Percentiles rank a stretch among this genome's conserved stretches.
These are phyloP conservation scores for Erynnis tages DNA, from an alignment of 2,888 invertebrate genomes.

Conservation along the genomic window DNA sequence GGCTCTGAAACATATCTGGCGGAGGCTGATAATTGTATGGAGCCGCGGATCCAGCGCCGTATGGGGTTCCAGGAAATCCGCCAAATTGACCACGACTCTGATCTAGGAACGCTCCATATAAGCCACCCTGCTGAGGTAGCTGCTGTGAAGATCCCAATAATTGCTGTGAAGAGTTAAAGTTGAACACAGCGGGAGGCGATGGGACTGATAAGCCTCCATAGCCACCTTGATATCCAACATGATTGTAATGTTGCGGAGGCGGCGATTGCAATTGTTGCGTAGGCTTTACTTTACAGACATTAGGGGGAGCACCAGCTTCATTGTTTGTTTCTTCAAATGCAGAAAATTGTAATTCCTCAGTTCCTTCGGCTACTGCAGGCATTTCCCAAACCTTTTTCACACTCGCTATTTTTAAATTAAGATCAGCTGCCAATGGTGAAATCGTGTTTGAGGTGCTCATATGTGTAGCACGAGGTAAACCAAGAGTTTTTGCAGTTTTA, in stretches of 20 bases:
- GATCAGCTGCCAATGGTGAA: constrained; percentile 92
- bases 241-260: constrained; percentile 85
- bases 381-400: constrained; percentile 96
- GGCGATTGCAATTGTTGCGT: constrained; percentile 89
- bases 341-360: constrained; percentile 72
- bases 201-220: constrained; percentile 92
- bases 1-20: constrained; percentile 75
- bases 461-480: constrained; percentile 82
- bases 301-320: constrained; percentile 82
- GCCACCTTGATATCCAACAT: constrained; percentile 87
- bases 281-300: constrained; percentile 92
- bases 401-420: constrained; percentile 96
- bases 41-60: constrained; percentile 84
- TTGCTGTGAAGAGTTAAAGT: constrained; percentile 86
- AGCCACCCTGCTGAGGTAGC: constrained; percentile 86
- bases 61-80: constrained; percentile 87
- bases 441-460: constrained; percentile 86
- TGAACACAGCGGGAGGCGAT: constrained; percentile 92
- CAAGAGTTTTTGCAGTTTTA: constrained; percentile 79
- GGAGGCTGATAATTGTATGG: constrained; percentile 91
- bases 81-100: constrained; percentile 91
- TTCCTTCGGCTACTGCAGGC: constrained; percentile 85
- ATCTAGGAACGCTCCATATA: constrained; percentile 91
- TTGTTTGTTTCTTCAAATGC: constrained; percentile 69
- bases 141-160: constrained; percentile 78